A percentile compares a stretch with the other conserved stretches of the same genome.
These are phyloP conservation scores for Eubasilissa splendida DNA, from an alignment of 2,888 invertebrate genomes.

Conservation along the genomic window DNA sequence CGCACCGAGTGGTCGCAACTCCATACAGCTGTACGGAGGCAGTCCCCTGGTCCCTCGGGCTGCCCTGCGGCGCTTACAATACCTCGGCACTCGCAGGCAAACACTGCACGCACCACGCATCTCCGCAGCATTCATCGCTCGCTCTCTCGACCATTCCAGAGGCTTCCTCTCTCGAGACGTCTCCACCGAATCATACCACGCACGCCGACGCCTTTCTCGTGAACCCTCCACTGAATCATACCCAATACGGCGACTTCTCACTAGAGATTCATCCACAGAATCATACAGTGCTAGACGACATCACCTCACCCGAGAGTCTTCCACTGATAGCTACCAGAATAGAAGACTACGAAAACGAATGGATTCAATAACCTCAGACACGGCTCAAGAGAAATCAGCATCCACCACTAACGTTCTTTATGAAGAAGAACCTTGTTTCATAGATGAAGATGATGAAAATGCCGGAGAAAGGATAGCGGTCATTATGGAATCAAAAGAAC, in stretches of 20 bases:
- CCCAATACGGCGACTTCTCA: conserved; percentile 52
- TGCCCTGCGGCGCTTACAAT: conserved; percentile 63
- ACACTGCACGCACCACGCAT: conserved; percentile 72
- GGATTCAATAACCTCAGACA: conserved; percentile 68
- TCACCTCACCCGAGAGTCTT: conserved; percentile 57
- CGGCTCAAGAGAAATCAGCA: conserved; percentile 52
- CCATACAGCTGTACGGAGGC: conserved; percentile 60
- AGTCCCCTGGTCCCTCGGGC: conserved; percentile 65
- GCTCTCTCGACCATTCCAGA: conserved; percentile 54
- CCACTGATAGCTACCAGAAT: conserved; percentile 57
- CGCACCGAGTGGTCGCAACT: conserved; percentile 73
- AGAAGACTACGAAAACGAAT: conserved; percentile 67
- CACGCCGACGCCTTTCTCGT: conserved; percentile 51
- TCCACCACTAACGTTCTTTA: conserved; percentile 67
- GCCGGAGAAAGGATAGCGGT: conserved; percentile 51
- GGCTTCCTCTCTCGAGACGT: conserved; percentile 55
- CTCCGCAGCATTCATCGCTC: conserved; percentile 49
- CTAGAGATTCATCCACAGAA: conserved; percentile 56
- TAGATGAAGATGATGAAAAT: conserved; percentile 72
- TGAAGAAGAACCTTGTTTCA: conserved; percentile 73
- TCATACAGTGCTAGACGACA: conserved; percentile 51
- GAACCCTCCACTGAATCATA: conserved; percentile 57
- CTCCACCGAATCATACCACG: conserved; percentile 57
- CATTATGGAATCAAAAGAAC: conserved; percentile 53
- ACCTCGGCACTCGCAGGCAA: conserved; percentile 67